These are phyloP conservation scores for Protonemura montana DNA, from an alignment of 2,888 invertebrate genomes.

Conservation along the genomic window DNA sequence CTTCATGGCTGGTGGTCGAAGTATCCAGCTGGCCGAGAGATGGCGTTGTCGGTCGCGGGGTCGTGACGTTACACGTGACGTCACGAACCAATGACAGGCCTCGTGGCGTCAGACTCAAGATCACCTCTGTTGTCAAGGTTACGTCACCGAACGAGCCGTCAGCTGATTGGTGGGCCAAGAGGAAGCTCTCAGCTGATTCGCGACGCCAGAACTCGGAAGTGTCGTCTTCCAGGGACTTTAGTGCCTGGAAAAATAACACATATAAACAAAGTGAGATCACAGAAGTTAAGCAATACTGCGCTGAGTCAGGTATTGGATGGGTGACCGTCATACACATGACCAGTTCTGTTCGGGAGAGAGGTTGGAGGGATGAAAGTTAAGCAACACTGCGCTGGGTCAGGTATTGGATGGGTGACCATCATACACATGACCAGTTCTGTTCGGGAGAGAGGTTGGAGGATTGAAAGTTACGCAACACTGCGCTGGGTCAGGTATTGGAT, in stretches of 20 bases:
- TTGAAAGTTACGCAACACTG: too few species aligned
- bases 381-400: too few species aligned
- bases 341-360: too few species aligned
- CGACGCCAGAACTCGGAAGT: constrained; percentile 74
- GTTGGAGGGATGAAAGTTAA: too few species aligned
- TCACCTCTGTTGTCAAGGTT: constrained; percentile 78
- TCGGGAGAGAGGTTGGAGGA: too few species aligned
- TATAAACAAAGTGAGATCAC: neutral
- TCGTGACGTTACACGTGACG: constrained; percentile 58
- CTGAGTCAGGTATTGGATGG: too few species aligned
- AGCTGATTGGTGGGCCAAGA: constrained; percentile 74
- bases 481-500: too few species aligned
- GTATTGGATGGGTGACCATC: too few species aligned
- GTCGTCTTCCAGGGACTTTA: constrained; percentile 77
- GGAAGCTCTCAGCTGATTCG: constrained; percentile 78
- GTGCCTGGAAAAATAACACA: constrained; percentile 62
- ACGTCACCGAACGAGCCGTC: constrained; percentile 84
- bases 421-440: too few species aligned
- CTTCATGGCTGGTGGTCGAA: constrained; percentile 54
- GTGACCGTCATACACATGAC: too few species aligned
- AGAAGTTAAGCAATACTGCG: too few species aligned
- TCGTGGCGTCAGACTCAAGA: constrained; percentile 77
- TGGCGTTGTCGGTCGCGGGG: constrained; percentile 35
- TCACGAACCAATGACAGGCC: constrained; percentile 74
- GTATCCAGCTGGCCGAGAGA: constrained; percentile 28